Percentiles rank a stretch among this genome's conserved stretches.
phyloP scores from a whole-genome alignment of 2,888 invertebrate species.

The Falcaria lacertinaria region DNA sequence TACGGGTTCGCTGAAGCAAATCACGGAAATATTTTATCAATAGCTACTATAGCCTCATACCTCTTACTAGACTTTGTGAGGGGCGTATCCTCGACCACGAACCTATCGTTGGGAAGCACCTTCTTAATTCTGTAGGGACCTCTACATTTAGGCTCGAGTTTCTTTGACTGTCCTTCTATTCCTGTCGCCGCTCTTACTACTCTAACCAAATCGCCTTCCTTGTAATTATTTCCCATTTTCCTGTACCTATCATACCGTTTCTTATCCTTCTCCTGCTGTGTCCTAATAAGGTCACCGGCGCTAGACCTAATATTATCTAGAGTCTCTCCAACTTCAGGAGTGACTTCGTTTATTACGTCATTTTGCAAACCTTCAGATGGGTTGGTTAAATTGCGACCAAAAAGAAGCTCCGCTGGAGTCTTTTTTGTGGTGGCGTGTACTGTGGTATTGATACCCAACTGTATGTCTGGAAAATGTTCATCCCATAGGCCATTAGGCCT shows the following conservation, averaged over 20 bases:
- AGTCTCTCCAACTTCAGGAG: background rate
- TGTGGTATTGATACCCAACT: conserved; percentile 14
- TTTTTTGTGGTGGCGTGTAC: conserved; percentile 11
- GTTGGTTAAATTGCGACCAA: conserved; percentile 11
- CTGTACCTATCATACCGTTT: conserved; percentile 6
- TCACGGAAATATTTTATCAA: conserved; percentile 25
- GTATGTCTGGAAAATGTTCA: conserved; percentile 9
- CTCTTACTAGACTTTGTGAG: conserved; percentile 13
- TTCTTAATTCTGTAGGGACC: conserved; percentile 18
- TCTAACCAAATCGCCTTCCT: conserved; percentile 3
- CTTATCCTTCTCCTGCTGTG: conserved; percentile 8
- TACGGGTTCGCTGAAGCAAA: conserved; percentile 3
- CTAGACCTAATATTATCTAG: conserved; percentile 5
- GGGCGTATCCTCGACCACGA: conserved; percentile 21
- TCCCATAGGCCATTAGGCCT: conserved; percentile 6
- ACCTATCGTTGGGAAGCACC: conserved; percentile 17
- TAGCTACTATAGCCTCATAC: conserved; percentile 17
- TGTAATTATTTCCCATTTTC: conserved; percentile 1
- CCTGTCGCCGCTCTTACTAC: conserved; percentile 1
- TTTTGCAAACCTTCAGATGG: conserved; percentile 10
- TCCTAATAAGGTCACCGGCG: conserved; percentile 6
- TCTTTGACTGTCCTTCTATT: conserved; percentile 4
- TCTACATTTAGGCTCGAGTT: conserved; percentile 10
- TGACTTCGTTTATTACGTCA: conserved; percentile 6
- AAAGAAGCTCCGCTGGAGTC: conserved; percentile 15